These are phyloP conservation scores for Agriopis marginaria DNA, from an alignment of 2,888 invertebrate genomes.

Conservation along the genomic window DNA sequence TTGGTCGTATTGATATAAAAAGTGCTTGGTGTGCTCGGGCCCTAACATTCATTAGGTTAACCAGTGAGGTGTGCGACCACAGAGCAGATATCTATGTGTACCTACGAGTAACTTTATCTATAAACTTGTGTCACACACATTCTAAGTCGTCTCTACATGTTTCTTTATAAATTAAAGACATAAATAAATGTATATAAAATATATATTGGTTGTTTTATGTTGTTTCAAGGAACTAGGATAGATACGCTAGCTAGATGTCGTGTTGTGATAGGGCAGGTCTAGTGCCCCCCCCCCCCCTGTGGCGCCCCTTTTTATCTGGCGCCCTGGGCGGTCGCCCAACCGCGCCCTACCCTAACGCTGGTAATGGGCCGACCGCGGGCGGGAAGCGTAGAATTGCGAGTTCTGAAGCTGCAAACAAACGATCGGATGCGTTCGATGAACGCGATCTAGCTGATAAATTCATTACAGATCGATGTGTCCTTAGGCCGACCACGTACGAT, in stretches of 20 bases:
- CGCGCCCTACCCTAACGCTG: no score
- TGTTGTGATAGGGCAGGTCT: no score
- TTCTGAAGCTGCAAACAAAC: no score
- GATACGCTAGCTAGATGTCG: background rate
- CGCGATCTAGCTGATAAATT: no score
- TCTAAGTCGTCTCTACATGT: constrained; percentile 58
- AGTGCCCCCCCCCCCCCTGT: no score
- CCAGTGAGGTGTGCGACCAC: constrained; percentile 9
- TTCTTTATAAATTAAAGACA: constrained; percentile 63
- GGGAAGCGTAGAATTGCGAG: no score
- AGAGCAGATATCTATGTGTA: constrained; percentile 1
- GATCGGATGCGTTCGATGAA: no score
- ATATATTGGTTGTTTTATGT: constrained; percentile 36
- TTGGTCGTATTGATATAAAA: constrained; percentile 14
- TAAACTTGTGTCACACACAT: constrained; percentile 46
- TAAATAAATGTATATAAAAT: constrained; percentile 67
- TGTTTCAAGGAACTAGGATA: background rate
- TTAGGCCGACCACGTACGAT: no score
- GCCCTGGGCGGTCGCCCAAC: no score
- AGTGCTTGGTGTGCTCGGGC: constrained; percentile 4
- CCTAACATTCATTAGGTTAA: constrained; percentile 7
- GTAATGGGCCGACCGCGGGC: no score
- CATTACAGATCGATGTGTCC: no score
- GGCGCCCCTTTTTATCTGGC: no score
- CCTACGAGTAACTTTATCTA: constrained; percentile 17